Percentiles rank a stretch among this genome's conserved stretches.
These are phyloP conservation scores for Mesorhabditis spiculigera DNA, from an alignment of 2,888 invertebrate species.

Conservation along the genomic window DNA sequence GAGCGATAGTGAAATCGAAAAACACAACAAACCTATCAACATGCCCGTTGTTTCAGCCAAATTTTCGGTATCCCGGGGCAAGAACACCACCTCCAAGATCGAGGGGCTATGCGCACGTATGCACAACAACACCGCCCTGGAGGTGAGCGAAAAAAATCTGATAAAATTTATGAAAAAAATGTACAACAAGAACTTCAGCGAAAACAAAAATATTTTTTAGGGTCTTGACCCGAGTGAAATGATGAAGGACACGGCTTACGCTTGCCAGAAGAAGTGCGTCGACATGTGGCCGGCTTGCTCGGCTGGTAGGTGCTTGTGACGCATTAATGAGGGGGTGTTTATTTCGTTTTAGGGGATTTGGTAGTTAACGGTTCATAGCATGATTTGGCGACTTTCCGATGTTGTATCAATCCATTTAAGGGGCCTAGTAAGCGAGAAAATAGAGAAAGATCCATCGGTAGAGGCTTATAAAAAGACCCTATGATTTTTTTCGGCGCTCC, in stretches of 20 bases:
- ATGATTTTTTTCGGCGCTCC: no score
- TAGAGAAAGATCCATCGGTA: no score
- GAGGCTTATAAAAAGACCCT: no score
- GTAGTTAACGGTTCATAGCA: no score
- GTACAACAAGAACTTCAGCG: not conserved
- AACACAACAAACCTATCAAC: not conserved
- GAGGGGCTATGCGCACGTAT: slow-evolving; percentile 42
- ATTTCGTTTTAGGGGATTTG: no score
- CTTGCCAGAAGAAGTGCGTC: slow-evolving; percentile 43
- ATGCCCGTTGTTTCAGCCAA: slow-evolving; percentile 15
- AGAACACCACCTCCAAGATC: slow-evolving; percentile 28
- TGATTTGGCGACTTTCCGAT: no score
- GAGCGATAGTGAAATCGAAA: no score
- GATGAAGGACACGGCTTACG: slow-evolving; percentile 41
- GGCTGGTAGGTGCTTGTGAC: slow-evolving; percentile 25
- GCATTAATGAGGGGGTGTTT: no score
- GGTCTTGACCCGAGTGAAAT: slow-evolving; percentile 36
- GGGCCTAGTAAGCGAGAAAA: no score
- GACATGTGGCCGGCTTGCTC: slow-evolving; percentile 41
- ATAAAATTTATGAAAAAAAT: no score
- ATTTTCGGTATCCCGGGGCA: slow-evolving; percentile 34
- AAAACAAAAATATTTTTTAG: slow-evolving; percentile 15
- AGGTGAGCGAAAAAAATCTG: not conserved
- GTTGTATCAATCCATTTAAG: no score
- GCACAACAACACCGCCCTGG: slow-evolving; percentile 46